Evolutionary conservation across 2,797 vertebrate species (phyloP).

Genomic region (Sciurus vulgaris): DNA sequence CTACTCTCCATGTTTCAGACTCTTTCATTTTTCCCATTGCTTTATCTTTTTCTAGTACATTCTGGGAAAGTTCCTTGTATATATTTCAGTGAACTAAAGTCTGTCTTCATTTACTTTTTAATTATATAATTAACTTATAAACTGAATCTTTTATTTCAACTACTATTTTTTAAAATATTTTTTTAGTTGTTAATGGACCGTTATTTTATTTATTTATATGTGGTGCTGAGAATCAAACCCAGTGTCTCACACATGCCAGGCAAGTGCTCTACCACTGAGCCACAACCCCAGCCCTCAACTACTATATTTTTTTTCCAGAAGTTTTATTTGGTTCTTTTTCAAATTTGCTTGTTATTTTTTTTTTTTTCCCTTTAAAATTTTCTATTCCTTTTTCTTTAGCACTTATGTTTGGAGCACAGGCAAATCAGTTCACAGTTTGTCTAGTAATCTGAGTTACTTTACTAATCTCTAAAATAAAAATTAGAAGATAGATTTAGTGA

Average conservation of each 20-base stretch:
- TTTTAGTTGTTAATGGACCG: too few species aligned
- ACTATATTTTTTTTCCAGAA: not conserved
- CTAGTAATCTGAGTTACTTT: conserved; percentile 36
- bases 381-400: not conserved
- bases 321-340: not conserved
- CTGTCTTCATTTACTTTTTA: conserved; percentile 15
- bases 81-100: conserved; percentile 24
- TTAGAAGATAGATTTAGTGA: not conserved
- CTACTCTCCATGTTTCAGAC: not conserved
- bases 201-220: too few species aligned
- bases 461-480: conserved; percentile 42
- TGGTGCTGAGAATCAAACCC: too few species aligned
- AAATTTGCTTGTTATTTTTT: not conserved
- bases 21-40: not conserved
- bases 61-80: conserved; percentile 37
- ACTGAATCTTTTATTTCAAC: conserved; percentile 16
- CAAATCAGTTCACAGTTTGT: not conserved
- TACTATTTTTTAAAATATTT: not conserved
- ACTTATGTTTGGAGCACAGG: not conserved
- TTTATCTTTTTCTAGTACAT: not conserved
- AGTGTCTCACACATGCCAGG: too few species aligned
- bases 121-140: not conserved
- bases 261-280: too few species aligned
- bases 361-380: not conserved
- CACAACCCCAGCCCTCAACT: too few species aligned